These are phyloP conservation scores for Colletes gigas DNA, from an alignment of 1,140 invertebrate genomes.

Conservation along the genomic window DNA sequence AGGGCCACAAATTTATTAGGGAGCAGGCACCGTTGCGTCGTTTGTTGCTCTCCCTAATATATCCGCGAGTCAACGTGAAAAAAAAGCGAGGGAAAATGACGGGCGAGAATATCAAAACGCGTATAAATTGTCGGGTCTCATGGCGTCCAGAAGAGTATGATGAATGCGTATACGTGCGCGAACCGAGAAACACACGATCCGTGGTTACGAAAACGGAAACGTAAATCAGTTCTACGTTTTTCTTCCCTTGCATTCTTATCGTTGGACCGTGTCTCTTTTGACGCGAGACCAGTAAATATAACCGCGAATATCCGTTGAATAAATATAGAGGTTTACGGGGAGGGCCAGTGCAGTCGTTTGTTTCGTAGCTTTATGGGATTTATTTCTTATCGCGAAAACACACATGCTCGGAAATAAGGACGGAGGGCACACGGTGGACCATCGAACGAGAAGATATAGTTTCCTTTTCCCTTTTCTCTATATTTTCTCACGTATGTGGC, in stretches of 20 bases:
- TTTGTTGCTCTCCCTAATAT: slow-evolving; percentile 59
- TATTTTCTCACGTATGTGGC: too few relatives aligned
- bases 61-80: slow-evolving; percentile 58
- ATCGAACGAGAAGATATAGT: not conserved
- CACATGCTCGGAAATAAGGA: not conserved
- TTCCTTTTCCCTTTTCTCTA: too few relatives aligned
- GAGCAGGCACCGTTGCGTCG: slow-evolving; percentile 48
- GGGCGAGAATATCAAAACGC: slow-evolving; percentile 70
- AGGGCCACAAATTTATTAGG: slow-evolving; percentile 74
- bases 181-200: slow-evolving; percentile 44
- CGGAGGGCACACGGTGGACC: too few relatives aligned
- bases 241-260: slow-evolving; percentile 24
- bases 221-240: slow-evolving; percentile 39
- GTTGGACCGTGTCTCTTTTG: not conserved
- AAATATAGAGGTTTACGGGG: slow-evolving; percentile 22
- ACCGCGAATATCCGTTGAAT: slow-evolving; percentile 39
- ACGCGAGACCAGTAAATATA: slow-evolving; percentile 7
- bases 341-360: not conserved
- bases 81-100: slow-evolving; percentile 6
- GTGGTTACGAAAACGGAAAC: slow-evolving; percentile 38
- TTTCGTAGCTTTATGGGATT: not conserved
- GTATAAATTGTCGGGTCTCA: slow-evolving; percentile 69
- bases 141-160: slow-evolving; percentile 58
- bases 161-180: slow-evolving; percentile 58
- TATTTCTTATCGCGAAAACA: slow-evolving; percentile 1